Conservation (phyloP, 2,888 invertebrate species). For the Arrhopalites spinosus region DNA sequence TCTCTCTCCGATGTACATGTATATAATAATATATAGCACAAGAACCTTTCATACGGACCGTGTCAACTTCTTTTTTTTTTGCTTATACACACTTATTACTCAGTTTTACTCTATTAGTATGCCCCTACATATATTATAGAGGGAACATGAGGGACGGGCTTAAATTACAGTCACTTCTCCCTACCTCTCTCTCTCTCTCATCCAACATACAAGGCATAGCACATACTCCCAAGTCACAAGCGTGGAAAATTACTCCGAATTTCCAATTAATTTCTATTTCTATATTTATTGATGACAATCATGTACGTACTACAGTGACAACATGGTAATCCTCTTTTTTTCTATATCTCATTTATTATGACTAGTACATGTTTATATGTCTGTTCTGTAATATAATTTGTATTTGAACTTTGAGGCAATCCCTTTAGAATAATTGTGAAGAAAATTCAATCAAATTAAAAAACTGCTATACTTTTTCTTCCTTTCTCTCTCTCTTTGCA, state of each 20-base stretch:
- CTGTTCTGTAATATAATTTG: no score
- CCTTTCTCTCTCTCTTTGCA: background rate
- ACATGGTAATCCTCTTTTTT: background rate
- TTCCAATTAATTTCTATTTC: slow-evolving; percentile 4
- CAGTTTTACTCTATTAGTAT: no score
- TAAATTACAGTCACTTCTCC: slow-evolving; percentile 10
- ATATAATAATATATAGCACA: background rate
- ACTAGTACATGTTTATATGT: no score
- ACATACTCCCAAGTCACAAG: slow-evolving; percentile 49
- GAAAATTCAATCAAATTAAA: no score
- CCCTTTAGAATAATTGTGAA: no score
- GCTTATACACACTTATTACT: no score
- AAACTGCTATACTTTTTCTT: background rate
- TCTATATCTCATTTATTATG: background rate
- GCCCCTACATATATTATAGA: background rate
- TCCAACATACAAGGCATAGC: slow-evolving; percentile 7
- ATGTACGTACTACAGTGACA: background rate
- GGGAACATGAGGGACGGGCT: background rate
- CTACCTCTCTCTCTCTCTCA: slow-evolving; percentile 2
- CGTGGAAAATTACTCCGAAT: slow-evolving; percentile 51
- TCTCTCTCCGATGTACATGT: background rate
- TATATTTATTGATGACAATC: slow-evolving; percentile 6
- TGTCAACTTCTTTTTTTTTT: no score
- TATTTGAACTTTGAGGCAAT: no score
- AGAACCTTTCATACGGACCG: background rate